These are phyloP conservation scores for Tachycineta bicolor DNA, from an alignment of 2,113 vertebrate species.

Conservation along the genomic window DNA sequence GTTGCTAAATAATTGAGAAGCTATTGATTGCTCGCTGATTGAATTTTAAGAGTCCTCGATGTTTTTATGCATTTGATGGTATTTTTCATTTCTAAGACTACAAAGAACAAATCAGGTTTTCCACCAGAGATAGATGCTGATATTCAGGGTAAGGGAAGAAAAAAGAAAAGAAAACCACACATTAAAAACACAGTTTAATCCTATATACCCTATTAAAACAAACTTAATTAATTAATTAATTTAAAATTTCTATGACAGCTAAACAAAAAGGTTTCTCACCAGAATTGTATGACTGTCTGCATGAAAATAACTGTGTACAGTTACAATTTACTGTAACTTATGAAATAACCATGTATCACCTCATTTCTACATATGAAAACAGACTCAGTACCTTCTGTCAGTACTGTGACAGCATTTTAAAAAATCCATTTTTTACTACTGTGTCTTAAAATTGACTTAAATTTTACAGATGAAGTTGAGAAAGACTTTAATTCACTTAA, in stretches of 20 bases:
- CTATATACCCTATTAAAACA: background rate
- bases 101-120: background rate
- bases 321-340: background rate
- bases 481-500: background rate
- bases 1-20: background rate
- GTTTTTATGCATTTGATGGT: background rate
- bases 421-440: background rate
- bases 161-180: background rate
- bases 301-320: background rate
- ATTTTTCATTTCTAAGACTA: background rate
- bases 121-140: background rate
- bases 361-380: background rate
- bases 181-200: background rate
- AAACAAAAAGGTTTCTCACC: background rate
- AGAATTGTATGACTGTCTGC: background rate
- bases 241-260: background rate
- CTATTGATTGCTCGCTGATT: background rate
- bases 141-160: background rate
- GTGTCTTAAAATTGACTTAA: background rate
- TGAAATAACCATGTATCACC: background rate
- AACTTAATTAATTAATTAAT: background rate
- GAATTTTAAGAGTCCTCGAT: background rate
- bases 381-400: background rate
- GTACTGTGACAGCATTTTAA: background rate
- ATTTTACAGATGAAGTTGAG: background rate